A percentile compares a stretch with the other conserved stretches of the same genome.
Evolutionary conservation across 1,140 invertebrate species (phyloP).

Genomic region (Polyergus mexicanus): DNA sequence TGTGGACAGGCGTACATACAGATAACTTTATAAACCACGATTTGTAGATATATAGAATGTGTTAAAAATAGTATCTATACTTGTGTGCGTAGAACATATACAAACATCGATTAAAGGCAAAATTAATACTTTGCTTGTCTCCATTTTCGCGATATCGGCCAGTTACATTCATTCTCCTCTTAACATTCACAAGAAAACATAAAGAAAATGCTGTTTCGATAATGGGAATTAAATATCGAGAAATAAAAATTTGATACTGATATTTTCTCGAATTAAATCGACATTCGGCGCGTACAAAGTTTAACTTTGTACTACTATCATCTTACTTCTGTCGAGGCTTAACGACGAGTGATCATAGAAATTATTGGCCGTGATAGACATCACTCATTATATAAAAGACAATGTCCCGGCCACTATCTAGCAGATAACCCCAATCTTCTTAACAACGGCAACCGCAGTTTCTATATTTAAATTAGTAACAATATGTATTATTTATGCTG

Average conservation of each 20-base stretch:
- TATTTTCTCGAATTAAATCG: constrained; percentile 18
- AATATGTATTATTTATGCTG: constrained; percentile 15
- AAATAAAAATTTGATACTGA: neutral
- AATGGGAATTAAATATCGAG: neutral
- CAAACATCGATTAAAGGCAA: neutral
- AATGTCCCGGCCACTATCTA: neutral
- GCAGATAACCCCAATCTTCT: constrained; percentile 26
- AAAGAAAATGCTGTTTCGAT: neutral
- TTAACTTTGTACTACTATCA: constrained; percentile 18
- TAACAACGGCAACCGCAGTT: neutral
- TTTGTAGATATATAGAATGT: neutral
- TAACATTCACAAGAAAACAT: neutral
- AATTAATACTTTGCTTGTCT: neutral
- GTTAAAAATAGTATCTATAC: neutral
- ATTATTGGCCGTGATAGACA: neutral
- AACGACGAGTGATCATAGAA: neutral
- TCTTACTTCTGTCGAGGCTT: neutral
- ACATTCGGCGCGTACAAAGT: neutral
- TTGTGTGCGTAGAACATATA: too few species aligned
- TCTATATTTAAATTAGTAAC: constrained; percentile 31
- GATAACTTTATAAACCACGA: constrained; percentile 9
- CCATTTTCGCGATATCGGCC: neutral
- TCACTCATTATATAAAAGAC: constrained; percentile 7
- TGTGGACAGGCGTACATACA: neutral
- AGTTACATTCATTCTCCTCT: constrained; percentile 2